Evolutionary conservation across 35 echinoderm and acorn worm genomes (phyloP), one percentile per base, ranked within the genome.

Genomic region (Lytechinus variegatus): DNA sequence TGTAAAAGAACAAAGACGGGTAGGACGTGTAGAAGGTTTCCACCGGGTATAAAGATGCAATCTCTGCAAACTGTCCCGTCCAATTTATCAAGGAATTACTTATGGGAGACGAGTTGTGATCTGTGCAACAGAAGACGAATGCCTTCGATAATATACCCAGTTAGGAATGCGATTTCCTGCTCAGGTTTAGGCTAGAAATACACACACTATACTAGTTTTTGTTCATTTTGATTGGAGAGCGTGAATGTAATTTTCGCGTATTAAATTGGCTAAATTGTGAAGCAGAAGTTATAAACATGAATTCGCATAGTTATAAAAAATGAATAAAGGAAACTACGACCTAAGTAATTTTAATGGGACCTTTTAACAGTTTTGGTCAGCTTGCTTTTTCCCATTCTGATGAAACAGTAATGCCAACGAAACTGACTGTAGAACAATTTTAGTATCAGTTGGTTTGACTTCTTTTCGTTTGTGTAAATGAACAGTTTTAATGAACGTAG

Each of bases 31-130:
- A 79, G 66, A 24, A 79, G 66, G 66, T 79, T 24, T 79, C 66
- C 66, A 79, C 88, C 88, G 88, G 28, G 88, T 54, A 28, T 12
- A 90, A 90, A 90, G 88, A 90, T 90, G 88, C 88, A 90, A 90
- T 90, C 88, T 54, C 52, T 90, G 88, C 88, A 90, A 44, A 52
- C 88, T 90, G 88, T 90, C 88, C 88, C 52, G 88, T 90, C 52
- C 88, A 90, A 90, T 90, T 90, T 90, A 90, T 90, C 88, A 54
- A 54, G 88, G 88, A 90, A 90, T 90, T 90, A 90, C 88, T 90
- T 90, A 5, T 90, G 88, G 88, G 88, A 90, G 29, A 90, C 88
- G n/a, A 79, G 66, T 79, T 79, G 66, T 79, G 66, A 79, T 79
- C 66, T 79, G 66, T 79, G 66, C 66, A 79, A 79, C 66, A 79